phyloP scores from a whole-genome alignment of 2,113 vertebrate genomes.

The Aptenodytes patagonicus region DNA sequence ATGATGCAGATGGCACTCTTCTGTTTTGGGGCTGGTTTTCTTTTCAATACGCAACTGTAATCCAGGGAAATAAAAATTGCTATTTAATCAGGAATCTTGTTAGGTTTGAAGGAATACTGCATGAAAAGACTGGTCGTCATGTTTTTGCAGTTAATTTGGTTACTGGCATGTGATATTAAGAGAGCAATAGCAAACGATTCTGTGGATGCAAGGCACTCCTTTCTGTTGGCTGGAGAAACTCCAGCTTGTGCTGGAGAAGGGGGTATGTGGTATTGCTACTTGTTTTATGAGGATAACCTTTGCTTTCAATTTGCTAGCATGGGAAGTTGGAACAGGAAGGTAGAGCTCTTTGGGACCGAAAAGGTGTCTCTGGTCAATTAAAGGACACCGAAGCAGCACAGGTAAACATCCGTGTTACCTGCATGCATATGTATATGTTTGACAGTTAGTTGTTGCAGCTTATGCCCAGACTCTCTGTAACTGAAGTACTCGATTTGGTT shows the following conservation, averaged over 20 bases:
- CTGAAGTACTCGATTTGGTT: not conserved
- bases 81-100: not conserved
- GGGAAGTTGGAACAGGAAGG: not conserved
- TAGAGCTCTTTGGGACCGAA: slow-evolving; percentile 15
- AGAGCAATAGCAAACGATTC: not conserved
- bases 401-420: not conserved
- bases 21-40: not conserved
- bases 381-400: slow-evolving; percentile 32
- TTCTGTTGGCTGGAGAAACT: not conserved
- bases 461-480: not conserved
- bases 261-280: accelerated
- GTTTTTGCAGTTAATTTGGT: not conserved
- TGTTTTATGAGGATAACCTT: not conserved
- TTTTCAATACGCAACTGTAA: not conserved
- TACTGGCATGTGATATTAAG: not conserved
- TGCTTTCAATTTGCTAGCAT: not conserved
- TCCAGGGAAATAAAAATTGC: not conserved
- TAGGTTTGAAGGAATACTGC: not conserved
- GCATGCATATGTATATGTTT: not conserved
- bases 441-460: slow-evolving; percentile 4
- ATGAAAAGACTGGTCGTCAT: accelerated
- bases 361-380: slow-evolving; percentile 28
- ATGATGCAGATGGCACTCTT: not conserved
- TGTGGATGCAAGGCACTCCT: not conserved
- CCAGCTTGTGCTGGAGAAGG: not conserved